Evolutionary conservation across 2,113 vertebrate species (phyloP).

Genomic region (Sinocyclocheilus anophthalmus): DNA sequence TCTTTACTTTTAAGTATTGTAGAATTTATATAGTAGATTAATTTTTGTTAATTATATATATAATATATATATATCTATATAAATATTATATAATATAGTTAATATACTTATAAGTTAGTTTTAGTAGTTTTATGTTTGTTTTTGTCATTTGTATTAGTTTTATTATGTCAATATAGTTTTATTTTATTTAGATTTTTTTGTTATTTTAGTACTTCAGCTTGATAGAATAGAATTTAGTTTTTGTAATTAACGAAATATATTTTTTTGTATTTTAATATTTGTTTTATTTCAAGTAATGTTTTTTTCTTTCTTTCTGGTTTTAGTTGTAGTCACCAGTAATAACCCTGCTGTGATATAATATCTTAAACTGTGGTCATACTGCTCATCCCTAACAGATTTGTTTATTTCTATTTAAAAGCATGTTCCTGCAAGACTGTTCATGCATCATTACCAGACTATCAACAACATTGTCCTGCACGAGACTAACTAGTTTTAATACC

Average conservation of each 20-base stretch:
- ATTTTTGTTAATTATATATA: too few relatives aligned
- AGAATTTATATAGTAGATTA: neutral
- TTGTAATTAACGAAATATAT: too few relatives aligned
- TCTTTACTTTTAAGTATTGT: neutral
- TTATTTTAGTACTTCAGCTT: too few relatives aligned
- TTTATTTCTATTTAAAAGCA: conserved; percentile 10
- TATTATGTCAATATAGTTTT: too few relatives aligned
- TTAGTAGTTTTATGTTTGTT: too few relatives aligned
- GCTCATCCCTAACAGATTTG: neutral
- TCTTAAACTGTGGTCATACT: neutral
- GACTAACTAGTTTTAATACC: neutral
- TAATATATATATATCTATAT: too few relatives aligned
- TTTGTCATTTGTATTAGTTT: too few relatives aligned
- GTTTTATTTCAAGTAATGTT: neutral
- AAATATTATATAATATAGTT: too few relatives aligned
- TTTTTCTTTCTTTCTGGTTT: neutral
- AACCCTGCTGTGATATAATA: neutral
- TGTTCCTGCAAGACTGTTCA: neutral
- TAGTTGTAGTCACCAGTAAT: neutral
- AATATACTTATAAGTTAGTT: too few relatives aligned
- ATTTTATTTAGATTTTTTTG: too few relatives aligned
- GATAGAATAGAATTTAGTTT: too few relatives aligned
- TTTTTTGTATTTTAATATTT: too few relatives aligned
- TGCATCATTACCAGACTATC: neutral
- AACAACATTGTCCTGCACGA: conserved; percentile 1